Conservation (phyloP, 2,797 vertebrate genomes). For the Catostomus latipinnis region DNA sequence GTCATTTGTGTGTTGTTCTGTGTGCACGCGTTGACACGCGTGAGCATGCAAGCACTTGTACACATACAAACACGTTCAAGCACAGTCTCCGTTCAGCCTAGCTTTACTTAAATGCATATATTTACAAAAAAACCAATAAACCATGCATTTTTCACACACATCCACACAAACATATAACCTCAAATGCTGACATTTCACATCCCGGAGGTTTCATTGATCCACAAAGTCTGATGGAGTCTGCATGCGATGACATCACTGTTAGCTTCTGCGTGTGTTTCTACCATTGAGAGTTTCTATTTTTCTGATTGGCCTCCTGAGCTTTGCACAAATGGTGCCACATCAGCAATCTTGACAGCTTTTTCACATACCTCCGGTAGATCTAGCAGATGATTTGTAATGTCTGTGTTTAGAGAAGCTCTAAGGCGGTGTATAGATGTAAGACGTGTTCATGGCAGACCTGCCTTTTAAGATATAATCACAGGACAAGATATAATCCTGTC, state of each 20-base stretch:
- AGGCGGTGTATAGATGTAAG: not conserved
- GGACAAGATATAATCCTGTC: constrained; percentile 30
- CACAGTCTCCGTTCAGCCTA: not conserved
- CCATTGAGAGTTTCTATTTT: constrained; percentile 48
- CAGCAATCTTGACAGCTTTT: constrained; percentile 57
- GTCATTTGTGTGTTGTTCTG: constrained; percentile 50
- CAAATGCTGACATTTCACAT: constrained; percentile 30
- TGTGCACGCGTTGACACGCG: constrained; percentile 42
- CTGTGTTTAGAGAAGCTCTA: not conserved
- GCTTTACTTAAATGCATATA: not conserved
- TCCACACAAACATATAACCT: not conserved
- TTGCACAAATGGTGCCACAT: constrained; percentile 49
- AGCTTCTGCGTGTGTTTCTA: constrained; percentile 26
- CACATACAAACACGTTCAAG: not conserved
- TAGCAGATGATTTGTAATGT: constrained; percentile 1
- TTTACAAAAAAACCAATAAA: constrained; percentile 4
- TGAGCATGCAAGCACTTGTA: not conserved
- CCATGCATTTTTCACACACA: not conserved
- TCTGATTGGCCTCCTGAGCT: constrained; percentile 55
- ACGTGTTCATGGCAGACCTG: constrained; percentile 11
- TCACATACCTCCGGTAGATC: constrained; percentile 30
- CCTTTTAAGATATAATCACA: constrained; percentile 20
- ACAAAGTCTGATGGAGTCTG: constrained; percentile 48
- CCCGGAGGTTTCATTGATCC: constrained; percentile 48
- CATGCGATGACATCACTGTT: constrained; percentile 53